Conservation (phyloP, 2,797 vertebrate genomes). For the Sebastes flavidus region DNA sequence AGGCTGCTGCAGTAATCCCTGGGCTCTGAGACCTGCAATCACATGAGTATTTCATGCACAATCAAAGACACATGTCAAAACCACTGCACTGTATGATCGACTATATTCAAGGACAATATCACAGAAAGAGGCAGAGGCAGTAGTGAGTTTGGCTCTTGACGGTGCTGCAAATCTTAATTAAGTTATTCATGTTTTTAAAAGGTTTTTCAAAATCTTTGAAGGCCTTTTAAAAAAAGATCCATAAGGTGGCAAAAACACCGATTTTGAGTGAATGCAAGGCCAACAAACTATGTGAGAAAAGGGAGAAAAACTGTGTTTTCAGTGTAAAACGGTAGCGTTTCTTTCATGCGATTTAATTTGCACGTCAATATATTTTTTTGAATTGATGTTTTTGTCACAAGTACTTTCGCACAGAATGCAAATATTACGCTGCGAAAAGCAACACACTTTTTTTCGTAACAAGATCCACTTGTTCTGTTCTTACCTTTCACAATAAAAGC, state of each 20-base stretch:
- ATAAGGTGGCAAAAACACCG: too few relatives aligned
- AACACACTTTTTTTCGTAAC: too few relatives aligned
- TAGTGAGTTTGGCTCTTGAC: not conserved
- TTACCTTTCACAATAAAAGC: too few relatives aligned
- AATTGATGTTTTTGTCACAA: too few relatives aligned
- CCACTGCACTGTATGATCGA: not conserved
- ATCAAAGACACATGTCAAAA: slow-evolving; percentile 10
- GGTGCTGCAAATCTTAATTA: not conserved
- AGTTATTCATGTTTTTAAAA: not conserved
- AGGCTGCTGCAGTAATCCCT: slow-evolving; percentile 20
- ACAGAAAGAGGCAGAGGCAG: not conserved
- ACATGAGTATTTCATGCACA: slow-evolving; percentile 21
- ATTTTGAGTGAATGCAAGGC: not conserved
- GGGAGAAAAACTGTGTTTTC: too few relatives aligned
- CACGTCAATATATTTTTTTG: too few relatives aligned
- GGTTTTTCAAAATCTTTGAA: not conserved
- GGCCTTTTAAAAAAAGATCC: not conserved
- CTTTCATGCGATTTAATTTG: too few relatives aligned
- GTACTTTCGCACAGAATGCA: too few relatives aligned
- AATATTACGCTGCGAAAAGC: too few relatives aligned
- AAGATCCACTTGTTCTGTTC: too few relatives aligned
- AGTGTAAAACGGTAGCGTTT: too few relatives aligned
- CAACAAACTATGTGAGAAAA: not conserved
- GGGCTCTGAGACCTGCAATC: slow-evolving; percentile 19
- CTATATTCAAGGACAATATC: not conserved